Base-by-base conservation (phyloP, 2,888 invertebrate species). In the Metellina segmentata region DNA sequence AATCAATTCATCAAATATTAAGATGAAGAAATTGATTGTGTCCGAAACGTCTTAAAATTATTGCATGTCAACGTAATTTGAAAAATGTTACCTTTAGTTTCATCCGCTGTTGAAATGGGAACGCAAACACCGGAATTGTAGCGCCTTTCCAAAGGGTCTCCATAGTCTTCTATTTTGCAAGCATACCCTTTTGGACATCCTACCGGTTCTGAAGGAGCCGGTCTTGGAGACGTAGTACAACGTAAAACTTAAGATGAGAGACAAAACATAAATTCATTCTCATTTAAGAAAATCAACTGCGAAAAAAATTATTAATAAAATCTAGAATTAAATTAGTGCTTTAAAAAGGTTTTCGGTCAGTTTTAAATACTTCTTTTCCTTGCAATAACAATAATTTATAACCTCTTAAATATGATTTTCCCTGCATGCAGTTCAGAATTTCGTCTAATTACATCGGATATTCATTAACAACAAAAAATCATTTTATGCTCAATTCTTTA, bases 121-220 rank as follows among this genome's bases (percentile, higher is more conserved):
- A 92, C 92, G 11, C 92, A 92, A 16, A 86, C 52, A 8, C 92
- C 92, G 19, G 83, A 85, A 34, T 78, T 85, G 8, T 87, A 74
- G 11, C 88, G 69, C 11, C 81, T 82, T 4, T 88, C 88, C 7
- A 91, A 72, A 7, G 85, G 81, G 61, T 89, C 77, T 13, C 85
- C 89, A 20, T 70, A 48, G 19, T 92, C 89, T 0, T 92, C 81
- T 49, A 92, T 86, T 81, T 75, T 85, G 20, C 92, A 92, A 0
- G 85, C 77, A 49, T 85, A 92, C 0, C 89, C 89, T 13, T 81
- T 79, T 16, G 89, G 92, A 70, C 92, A 92, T 6, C 89, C 89
- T 11, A 92, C 81, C 0, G 92, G 92, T 11, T 92, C 89, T 0
- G 92, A 92, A 7, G 92, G 92, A 1, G 92, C 92, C 49, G 92